Percentiles rank a stretch among this genome's conserved stretches.
Conservation (phyloP, 2,888 invertebrate species). For the Glaucopsyche alexis region DNA sequence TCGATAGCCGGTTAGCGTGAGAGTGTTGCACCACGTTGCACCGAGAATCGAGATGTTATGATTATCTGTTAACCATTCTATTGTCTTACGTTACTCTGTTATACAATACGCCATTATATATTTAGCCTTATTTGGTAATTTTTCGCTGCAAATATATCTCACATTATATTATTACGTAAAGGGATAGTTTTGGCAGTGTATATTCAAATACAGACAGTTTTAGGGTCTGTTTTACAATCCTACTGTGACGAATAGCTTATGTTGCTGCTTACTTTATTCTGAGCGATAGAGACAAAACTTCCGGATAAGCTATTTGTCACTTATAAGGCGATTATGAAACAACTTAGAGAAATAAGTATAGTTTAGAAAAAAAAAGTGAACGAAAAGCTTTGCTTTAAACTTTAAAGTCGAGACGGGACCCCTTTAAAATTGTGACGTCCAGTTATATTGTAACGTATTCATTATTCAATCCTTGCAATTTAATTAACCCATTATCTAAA, state of each 20-base stretch:
- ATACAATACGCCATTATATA: constrained; percentile 23
- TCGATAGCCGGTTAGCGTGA: constrained; percentile 44
- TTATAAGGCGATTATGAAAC: no score
- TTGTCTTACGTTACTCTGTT: constrained; percentile 24
- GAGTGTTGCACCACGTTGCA: constrained; percentile 35
- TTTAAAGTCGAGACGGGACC: background rate
- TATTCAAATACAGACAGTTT: background rate
- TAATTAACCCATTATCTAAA: background rate
- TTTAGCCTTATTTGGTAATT: constrained; percentile 23
- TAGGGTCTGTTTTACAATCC: background rate
- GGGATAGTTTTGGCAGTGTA: background rate
- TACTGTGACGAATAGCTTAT: no score
- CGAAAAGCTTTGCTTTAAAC: background rate
- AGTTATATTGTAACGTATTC: background rate
- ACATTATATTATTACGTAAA: constrained; percentile 17
- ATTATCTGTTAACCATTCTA: constrained; percentile 29
- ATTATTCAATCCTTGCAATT: background rate
- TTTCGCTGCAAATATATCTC: constrained; percentile 9
- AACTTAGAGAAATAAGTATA: background rate
- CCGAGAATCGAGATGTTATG: constrained; percentile 24
- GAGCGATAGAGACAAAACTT: no score
- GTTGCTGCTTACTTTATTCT: no score
- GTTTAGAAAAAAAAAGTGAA: background rate
- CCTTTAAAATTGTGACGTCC: background rate
- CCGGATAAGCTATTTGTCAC: no score